Evolutionary conservation across 1,140 invertebrate genomes (phyloP), one percentile per base, ranked within the genome.

Genomic region (Chymomyza costata): DNA sequence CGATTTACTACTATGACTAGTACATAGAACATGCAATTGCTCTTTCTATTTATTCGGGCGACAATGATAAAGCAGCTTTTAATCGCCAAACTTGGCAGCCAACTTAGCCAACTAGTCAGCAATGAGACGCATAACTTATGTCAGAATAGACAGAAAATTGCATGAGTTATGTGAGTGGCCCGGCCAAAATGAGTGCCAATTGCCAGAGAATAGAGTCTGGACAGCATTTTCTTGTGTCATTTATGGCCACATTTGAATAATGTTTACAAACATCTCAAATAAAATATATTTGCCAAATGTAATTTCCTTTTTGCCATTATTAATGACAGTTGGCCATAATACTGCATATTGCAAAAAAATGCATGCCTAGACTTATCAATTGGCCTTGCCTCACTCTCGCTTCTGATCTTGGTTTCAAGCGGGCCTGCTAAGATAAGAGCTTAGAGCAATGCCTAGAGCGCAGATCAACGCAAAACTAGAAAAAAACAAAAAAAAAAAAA

Each of bases 21-120:
- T n/a, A n/a, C n/a, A n/a, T n/a, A n/a, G n/a, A n/a, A n/a, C n/a
- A 44, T 44, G 25, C 11, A 15, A 16, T n/a, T n/a, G n/a, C n/a
- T n/a, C n/a, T n/a, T 21, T 21, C 7, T 40, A 3, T 16, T 17
- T 10, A 41, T 6, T 41, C 10, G 39, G 17, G 10, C 0, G 15
- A 13, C 25, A 2, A 66, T 83, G 81, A 83, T 69, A 76, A 71
- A 83, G 63, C 67, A 56, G 81, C 74, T 78, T 83, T 83, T 83
- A 83, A 83, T 83, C 81, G 76, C 74, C 58, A 73, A 83, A 82
- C 64, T 83, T 83, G 81, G 81, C 81, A 83, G 59, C 54, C 44
- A 30, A 28, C 14, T 15, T 30, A 47, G 38, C 51, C 53, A 56
- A 62, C 56, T 65, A 47, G n/a, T n/a, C n/a, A n/a, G n/a, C n/a